Percentiles rank a stretch among this genome's conserved stretches.
These are phyloP conservation scores for Oikopleura dioica DNA, from an alignment of 23 tunicate species.

Conservation along the genomic window DNA sequence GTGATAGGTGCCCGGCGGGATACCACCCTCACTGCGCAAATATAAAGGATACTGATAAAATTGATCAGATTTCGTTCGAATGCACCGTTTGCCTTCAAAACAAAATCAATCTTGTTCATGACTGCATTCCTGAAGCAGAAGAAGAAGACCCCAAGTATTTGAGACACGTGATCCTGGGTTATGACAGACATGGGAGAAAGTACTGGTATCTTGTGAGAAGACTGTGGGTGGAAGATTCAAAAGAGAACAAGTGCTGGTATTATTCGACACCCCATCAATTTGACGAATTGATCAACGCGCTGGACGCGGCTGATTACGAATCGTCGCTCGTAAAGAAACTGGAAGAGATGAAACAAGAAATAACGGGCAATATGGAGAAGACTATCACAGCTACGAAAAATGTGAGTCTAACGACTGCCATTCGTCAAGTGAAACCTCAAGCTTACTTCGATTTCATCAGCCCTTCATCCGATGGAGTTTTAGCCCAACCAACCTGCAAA, in stretches of 20 bases:
- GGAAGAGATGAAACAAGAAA: background rate
- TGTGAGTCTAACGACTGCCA: background rate
- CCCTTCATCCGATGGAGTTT: constrained; percentile 8
- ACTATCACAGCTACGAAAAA: background rate
- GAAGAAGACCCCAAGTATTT: constrained; percentile 27
- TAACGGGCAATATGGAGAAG: background rate
- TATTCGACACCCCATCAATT: background rate
- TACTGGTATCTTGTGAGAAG: constrained; percentile 85
- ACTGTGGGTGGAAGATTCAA: constrained; percentile 56
- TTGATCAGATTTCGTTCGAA: background rate
- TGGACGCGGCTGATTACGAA: constrained; percentile 9
- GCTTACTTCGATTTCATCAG: background rate
- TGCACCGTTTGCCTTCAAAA: constrained; percentile 1
- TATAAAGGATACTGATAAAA: background rate
- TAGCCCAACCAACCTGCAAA: too few species aligned
- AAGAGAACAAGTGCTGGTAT: background rate
- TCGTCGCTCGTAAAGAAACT: background rate
- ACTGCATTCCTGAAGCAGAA: background rate
- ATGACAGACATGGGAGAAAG: constrained; percentile 69
- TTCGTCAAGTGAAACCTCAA: background rate
- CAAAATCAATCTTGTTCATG: background rate
- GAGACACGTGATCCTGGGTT: constrained; percentile 64
- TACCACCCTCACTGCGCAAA: background rate
- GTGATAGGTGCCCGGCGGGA: constrained; percentile 1
- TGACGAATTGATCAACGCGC: background rate